phyloP scores from a whole-genome alignment of 2,113 vertebrate genomes.

The Meleagris gallopavo region DNA sequence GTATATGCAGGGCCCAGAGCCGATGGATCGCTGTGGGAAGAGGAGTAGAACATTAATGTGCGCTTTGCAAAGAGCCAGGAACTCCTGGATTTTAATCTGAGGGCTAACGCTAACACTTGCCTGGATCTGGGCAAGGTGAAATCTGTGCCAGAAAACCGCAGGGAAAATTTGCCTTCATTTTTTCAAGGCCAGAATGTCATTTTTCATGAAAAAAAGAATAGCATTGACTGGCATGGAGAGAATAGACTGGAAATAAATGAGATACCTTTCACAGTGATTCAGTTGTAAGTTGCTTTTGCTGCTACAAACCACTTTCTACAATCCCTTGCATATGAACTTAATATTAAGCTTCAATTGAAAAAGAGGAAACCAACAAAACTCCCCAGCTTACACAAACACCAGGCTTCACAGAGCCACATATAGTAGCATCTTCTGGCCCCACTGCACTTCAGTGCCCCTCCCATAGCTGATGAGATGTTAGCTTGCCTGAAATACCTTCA shows the following conservation, averaged over 20 bases:
- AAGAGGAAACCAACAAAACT: neutral
- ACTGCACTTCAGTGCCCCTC: neutral
- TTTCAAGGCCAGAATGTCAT: neutral
- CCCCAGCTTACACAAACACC: neutral
- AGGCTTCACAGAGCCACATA: neutral
- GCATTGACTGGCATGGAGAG: neutral
- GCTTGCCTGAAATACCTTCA: neutral
- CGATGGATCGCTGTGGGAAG: neutral
- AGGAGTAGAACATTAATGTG: neutral
- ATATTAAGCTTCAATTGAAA: neutral
- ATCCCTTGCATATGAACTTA: neutral
- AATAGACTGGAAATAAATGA: neutral
- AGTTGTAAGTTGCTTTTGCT: neutral
- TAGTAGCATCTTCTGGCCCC: neutral
- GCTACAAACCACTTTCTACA: neutral
- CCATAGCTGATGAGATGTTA: neutral
- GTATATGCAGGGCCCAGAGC: neutral
- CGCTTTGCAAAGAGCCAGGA: neutral
- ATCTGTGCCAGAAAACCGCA: neutral
- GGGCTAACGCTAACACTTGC: neutral
- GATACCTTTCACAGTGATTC: neutral
- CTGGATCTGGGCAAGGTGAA: neutral
- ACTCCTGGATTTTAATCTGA: constrained; percentile 9
- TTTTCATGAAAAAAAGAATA: neutral
- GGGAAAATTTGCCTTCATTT: neutral